Conservation (phyloP, 2,888 invertebrate species). For the Pterostichus madidus region DNA sequence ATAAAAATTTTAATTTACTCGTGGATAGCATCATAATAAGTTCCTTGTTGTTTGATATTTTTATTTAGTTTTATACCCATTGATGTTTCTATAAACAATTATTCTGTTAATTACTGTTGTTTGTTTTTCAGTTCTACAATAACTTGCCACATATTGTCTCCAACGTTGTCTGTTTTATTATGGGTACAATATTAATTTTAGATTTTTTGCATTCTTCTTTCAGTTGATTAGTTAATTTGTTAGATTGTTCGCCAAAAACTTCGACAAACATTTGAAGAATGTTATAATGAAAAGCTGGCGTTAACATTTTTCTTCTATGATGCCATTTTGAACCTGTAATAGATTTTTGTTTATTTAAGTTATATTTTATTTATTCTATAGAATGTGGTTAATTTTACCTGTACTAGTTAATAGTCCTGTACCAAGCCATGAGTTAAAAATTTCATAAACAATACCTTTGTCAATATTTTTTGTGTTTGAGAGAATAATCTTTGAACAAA, state of each 20-base stretch:
- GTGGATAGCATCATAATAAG: conserved; percentile 81
- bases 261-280: conserved; percentile 72
- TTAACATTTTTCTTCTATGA: conserved; percentile 79
- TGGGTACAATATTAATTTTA: conserved; percentile 78
- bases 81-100: conserved; percentile 79
- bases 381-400: background rate
- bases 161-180: conserved; percentile 81
- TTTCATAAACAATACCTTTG: conserved; percentile 3
- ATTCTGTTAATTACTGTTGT: too few species aligned
- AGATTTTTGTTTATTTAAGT: background rate
- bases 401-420: conserved; percentile 22
- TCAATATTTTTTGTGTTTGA: conserved; percentile 18
- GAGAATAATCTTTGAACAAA: conserved; percentile 48
- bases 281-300: too few species aligned
- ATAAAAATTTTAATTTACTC: too few species aligned
- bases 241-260: conserved; percentile 76
- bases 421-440: conserved; percentile 13
- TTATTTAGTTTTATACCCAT: conserved; percentile 83
- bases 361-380: too few species aligned
- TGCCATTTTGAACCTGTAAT: conserved; percentile 79
- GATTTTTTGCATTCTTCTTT: conserved; percentile 71
- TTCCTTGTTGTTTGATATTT: conserved; percentile 75
- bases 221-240: conserved; percentile 73
- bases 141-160: conserved; percentile 80
- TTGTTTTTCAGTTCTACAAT: too few species aligned